A percentile compares a stretch with the other conserved stretches of the same genome.
These are phyloP conservation scores for Saccopteryx bilineata DNA, from an alignment of 2,113 vertebrate species.

Conservation along the genomic window DNA sequence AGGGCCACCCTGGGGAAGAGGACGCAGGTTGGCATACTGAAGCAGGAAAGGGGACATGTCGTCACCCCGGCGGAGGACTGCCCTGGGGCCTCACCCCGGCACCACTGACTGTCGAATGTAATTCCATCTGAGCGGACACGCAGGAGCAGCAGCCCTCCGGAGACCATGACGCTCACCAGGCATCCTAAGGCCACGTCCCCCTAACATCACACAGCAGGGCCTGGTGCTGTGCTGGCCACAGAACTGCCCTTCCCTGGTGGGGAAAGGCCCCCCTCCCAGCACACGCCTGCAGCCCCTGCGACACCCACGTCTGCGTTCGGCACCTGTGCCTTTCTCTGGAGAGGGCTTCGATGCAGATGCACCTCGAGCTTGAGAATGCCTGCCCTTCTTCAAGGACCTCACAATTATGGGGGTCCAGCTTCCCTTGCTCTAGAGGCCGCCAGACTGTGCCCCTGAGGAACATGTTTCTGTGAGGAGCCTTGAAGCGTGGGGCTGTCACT, in stretches of 20 bases:
- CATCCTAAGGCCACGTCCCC: not conserved
- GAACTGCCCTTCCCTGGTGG: not conserved
- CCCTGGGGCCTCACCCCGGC: fast-evolving
- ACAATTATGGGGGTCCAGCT: not conserved
- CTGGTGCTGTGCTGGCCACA: not conserved
- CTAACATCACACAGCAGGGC: not conserved
- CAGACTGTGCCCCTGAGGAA: not conserved
- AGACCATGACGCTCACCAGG: not conserved
- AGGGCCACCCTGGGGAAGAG: not conserved
- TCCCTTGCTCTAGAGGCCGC: not conserved
- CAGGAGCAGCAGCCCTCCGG: not conserved
- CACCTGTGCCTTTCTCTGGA: not conserved
- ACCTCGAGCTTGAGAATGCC: not conserved
- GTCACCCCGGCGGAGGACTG: fast-evolving
- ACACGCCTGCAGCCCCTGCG: not conserved
- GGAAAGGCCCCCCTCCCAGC: not conserved
- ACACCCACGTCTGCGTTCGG: not conserved
- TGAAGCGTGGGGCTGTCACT: not conserved
- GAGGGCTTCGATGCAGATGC: not conserved
- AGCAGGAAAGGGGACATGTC: not conserved
- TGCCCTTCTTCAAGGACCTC: not conserved
- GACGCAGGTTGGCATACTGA: not conserved
- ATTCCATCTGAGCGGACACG: not conserved
- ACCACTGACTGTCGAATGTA: not conserved
- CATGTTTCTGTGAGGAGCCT: not conserved